Base-by-base conservation (phyloP, 2,113 vertebrate species). In the Colius striatus region DNA sequence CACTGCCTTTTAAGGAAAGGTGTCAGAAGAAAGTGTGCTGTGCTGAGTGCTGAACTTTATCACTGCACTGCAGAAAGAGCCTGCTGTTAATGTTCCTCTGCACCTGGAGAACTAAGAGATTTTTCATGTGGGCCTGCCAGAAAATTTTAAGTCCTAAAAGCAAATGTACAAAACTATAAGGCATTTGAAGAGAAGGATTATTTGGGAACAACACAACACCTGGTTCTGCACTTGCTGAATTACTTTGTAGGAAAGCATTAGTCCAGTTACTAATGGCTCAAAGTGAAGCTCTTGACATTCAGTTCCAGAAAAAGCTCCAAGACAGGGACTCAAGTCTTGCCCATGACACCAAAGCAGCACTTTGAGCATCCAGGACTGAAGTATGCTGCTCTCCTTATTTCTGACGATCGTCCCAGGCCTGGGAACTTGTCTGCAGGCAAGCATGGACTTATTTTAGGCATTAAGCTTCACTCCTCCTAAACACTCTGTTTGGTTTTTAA, bases 401-500 rank as follows among this genome's bases (percentile, higher is more conserved):
- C 73, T 41, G 81, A 55, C 48, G 62, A 92, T 61, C 16, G 6
- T 53, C 58, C 30, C 63, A 85, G 25, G 9, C 43, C 53, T 60
- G 20, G n/a, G 7, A 36, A 67, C 16, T 70, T 86, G n/a, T 36
- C 91, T 95, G 74, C 51, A 87, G 73, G 54, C 48, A 92, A 50
- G 32, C 5, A 18, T 53, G 41, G 57, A 79, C 4, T 62, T 89
- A 17, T 21, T 68, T 54, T 13, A 48, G 87, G 71, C 55, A 66
- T 30, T 79, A 51, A 32, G 4, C 26, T 94, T 87, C 32, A 30
- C 36, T 81, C 34, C 43, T 89, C 68, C 86, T 45, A 80, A 80
- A 81, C 29, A 55, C 73, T 86, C 47, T 73, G 62, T 91, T 87
- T 43, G n/a, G 87, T 90, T 84, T 73, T 85, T 76, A 84, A 92